Percentiles rank a stretch among this genome's conserved stretches.
These are phyloP conservation scores for Hippopotamus amphibius DNA, from an alignment of 2,113 vertebrate species.

Conservation along the genomic window DNA sequence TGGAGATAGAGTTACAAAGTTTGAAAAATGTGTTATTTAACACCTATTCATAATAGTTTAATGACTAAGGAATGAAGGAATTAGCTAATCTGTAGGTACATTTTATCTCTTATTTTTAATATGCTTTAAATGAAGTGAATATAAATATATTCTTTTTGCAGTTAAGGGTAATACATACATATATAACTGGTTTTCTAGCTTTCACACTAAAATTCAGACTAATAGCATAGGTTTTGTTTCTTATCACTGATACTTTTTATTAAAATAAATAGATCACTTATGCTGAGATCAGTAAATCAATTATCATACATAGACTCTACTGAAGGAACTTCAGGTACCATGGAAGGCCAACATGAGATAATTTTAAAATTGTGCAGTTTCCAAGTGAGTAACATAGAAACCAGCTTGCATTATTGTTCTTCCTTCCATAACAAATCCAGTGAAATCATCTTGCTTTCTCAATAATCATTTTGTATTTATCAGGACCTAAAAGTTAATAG, in stretches of 20 bases:
- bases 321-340: conserved; percentile 39
- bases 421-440: neutral
- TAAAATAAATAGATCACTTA: neutral
- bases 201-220: conserved; percentile 3
- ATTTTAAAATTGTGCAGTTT: conserved; percentile 41
- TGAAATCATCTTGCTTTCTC: conserved; percentile 11
- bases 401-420: conserved; percentile 11
- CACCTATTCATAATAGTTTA: neutral
- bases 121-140: neutral
- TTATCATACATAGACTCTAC: neutral
- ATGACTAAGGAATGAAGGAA: conserved; percentile 6
- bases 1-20: conserved; percentile 15
- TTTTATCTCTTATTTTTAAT: conserved; percentile 15
- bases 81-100: neutral
- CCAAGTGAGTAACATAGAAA: conserved; percentile 14
- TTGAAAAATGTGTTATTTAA: neutral
- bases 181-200: neutral
- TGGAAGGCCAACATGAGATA: conserved; percentile 15
- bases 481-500: neutral
- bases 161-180: neutral
- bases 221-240: conserved; percentile 26
- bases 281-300: neutral
- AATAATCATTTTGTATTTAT: neutral
- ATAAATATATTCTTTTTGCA: conserved; percentile 15
- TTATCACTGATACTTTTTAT: conserved; percentile 8